Conservation (phyloP, 2,888 invertebrate genomes). For the Tachystola acroxantha region DNA sequence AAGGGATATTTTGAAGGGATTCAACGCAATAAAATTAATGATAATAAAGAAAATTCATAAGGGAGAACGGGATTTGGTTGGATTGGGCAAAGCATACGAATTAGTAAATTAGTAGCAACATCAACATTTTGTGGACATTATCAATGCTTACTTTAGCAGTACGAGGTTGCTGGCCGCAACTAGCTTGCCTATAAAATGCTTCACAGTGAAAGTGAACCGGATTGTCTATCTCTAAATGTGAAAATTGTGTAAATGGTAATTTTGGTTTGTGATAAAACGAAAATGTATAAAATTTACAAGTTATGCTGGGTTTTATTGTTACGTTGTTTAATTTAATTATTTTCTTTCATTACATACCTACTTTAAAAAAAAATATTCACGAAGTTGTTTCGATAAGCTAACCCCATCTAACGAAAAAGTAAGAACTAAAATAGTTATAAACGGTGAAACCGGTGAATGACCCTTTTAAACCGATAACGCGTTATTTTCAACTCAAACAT, state of each 20-base stretch:
- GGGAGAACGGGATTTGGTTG: slow-evolving; percentile 48
- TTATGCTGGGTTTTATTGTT: too few relatives aligned
- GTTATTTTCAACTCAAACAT: too few relatives aligned
- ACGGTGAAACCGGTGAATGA: too few relatives aligned
- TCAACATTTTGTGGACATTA: slow-evolving; percentile 46
- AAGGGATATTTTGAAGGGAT: slow-evolving; percentile 55
- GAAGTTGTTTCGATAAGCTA: slow-evolving; percentile 4
- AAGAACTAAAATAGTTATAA: too few relatives aligned
- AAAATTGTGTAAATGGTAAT: background rate
- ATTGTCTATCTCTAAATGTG: slow-evolving; percentile 4
- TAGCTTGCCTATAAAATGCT: slow-evolving; percentile 21
- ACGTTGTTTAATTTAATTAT: too few relatives aligned
- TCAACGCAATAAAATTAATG: slow-evolving; percentile 60
- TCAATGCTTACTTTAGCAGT: slow-evolving; percentile 51
- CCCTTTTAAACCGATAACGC: too few relatives aligned
- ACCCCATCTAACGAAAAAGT: slow-evolving; percentile 2
- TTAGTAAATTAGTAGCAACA: slow-evolving; percentile 77
- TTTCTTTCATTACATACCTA: too few relatives aligned
- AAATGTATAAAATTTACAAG: background rate
- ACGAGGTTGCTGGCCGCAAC: slow-evolving; percentile 30
- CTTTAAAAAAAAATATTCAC: too few relatives aligned
- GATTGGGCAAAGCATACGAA: slow-evolving; percentile 73
- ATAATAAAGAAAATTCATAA: slow-evolving; percentile 39
- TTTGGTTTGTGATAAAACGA: background rate
- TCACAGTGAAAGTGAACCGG: slow-evolving; percentile 32